Percentiles rank a stretch among this genome's conserved stretches.
These are phyloP conservation scores for Halichondria panicea DNA, from an alignment of 37 sponge, comb jelly and placozoan species.

Conservation along the genomic window DNA sequence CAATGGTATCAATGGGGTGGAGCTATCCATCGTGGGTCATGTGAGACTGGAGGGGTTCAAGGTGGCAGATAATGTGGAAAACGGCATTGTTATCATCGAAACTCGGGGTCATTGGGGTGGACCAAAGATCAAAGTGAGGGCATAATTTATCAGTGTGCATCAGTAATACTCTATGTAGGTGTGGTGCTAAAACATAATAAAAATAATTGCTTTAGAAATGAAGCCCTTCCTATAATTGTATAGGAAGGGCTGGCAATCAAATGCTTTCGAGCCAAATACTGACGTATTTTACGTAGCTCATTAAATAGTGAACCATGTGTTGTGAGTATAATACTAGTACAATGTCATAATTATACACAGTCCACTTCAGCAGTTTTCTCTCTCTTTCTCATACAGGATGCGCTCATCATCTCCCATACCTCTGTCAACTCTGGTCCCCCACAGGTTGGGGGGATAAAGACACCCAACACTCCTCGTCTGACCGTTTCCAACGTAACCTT, in stretches of 20 bases:
- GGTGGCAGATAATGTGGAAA: constrained; percentile 80
- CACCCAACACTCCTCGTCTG: constrained; percentile 64
- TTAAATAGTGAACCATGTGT: not conserved
- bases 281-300: not conserved
- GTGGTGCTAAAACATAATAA: no score
- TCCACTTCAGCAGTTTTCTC: no score
- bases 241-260: no score
- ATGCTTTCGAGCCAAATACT: not conserved
- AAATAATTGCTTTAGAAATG: no score
- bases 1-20: constrained; percentile 91
- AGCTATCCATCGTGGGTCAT: constrained; percentile 83
- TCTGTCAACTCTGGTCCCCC: constrained; percentile 47
- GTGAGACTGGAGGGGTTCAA: constrained; percentile 75
- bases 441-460: constrained; percentile 77
- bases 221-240: no score
- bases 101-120: constrained; percentile 76
- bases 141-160: no score
- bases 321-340: not conserved
- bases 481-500: constrained; percentile 87
- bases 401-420: constrained; percentile 75
- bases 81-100: constrained; percentile 85
- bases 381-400: constrained; percentile 39
- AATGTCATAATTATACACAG: no score
- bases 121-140: constrained; percentile 57
- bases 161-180: no score